Evolutionary conservation across 2,797 vertebrate genomes (phyloP), one percentile per base, ranked within the genome.

Genomic region (Acipenser oxyrinchus): DNA sequence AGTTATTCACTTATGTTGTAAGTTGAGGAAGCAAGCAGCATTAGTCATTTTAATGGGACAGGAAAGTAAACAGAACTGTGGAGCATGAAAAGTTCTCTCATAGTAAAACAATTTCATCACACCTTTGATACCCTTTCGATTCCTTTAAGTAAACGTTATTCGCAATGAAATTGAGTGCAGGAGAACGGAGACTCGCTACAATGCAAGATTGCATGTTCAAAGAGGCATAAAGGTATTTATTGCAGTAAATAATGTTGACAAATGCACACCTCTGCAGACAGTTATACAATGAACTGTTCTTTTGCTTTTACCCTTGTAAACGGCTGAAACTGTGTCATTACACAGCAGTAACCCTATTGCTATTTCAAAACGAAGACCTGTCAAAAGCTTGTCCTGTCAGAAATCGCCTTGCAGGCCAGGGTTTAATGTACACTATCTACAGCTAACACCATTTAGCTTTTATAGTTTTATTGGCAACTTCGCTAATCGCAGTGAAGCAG

Each of bases 61-160:
- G 6, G 11, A 8, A 49, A 52, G 61, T 58, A 62, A 61, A 61
- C 58, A 37, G 23, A 37, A 37, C 23, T 37, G 23, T 52, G 65
- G 8, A 49, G 55, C 65, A 10, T 60, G 65, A 70, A 51, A 60
- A 48, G 6, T 37, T 58, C 51, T 18, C 51, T 6, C 7, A n/a
- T 15, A 48, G 48, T 62, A 49, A 51, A 63, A 63, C 65, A 62
- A 5, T 52, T 51, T 57, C 55, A 23, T 49, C 58, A 10, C 23
- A 15, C 18, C 15, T 48, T 51, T 10, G 52, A 49, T 63, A 48
- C 65, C 53, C 13, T 70, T 61, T 66, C 55, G 13, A 48, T 62
- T 62, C 51, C 48, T 10, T 10, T 61, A 63, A 61, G 49, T n/a
- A 66, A 70, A 70, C 23, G 3, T 37, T 37, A 37, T 37, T 37